A percentile compares a stretch with the other conserved stretches of the same genome.
These are phyloP conservation scores for Forbesichthys agassizii DNA, from an alignment of 2,113 vertebrate species.

Conservation along the genomic window DNA sequence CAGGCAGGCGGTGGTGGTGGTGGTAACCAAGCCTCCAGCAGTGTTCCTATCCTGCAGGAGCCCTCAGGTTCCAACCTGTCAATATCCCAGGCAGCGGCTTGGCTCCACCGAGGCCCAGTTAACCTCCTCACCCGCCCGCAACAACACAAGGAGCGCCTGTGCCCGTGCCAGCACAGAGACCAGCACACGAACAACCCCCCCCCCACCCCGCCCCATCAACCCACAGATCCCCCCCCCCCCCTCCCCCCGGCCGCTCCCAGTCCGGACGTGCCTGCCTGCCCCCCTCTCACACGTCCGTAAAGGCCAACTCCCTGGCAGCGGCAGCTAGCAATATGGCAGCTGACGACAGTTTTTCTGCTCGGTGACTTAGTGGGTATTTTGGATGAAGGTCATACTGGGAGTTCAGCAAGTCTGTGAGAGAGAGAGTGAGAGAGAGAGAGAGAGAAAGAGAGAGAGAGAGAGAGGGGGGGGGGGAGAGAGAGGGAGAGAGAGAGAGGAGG, in stretches of 20 bases:
- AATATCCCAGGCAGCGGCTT: conserved; percentile 75
- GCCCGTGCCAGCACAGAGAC: conserved; percentile 57
- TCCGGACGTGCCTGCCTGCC: conserved; percentile 20
- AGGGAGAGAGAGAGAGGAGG: neutral
- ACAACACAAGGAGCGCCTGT: conserved; percentile 58
- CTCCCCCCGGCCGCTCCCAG: conserved; percentile 4
- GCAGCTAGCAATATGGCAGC: conserved; percentile 55
- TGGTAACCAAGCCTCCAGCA: conserved; percentile 79
- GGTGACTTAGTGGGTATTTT: conserved; percentile 56
- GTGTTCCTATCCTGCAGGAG: conserved; percentile 85
- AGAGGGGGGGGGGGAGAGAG: neutral
- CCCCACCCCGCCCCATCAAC: conserved; percentile 1
- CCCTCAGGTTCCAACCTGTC: conserved; percentile 84
- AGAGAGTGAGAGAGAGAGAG: conserved; percentile 16
- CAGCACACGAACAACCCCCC: conserved; percentile 26
- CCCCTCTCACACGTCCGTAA: conserved; percentile 53
- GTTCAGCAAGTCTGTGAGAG: conserved; percentile 14
- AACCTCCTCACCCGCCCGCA: conserved; percentile 72
- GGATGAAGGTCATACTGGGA: conserved; percentile 57
- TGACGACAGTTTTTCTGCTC: conserved; percentile 54
- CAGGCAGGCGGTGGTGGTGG: conserved; percentile 67
- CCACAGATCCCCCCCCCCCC: conserved; percentile 8
- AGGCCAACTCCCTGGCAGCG: conserved; percentile 66
- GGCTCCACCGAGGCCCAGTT: conserved; percentile 71
- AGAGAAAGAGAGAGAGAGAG: neutral